phyloP scores from a whole-genome alignment of 2,888 invertebrate species.

The Eupithecia insigniata region DNA sequence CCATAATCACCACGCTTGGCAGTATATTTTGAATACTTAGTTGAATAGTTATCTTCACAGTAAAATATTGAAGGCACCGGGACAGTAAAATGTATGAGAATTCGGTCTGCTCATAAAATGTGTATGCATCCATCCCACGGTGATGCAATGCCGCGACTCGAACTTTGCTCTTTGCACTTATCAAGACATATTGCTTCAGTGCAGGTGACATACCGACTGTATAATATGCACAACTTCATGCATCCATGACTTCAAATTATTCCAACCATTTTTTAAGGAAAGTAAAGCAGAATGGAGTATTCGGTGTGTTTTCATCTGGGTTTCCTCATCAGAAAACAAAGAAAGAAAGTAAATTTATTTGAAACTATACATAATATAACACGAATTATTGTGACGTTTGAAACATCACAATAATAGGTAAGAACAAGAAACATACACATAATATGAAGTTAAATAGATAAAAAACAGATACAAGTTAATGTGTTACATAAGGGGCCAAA shows the following conservation, averaged over 20 bases:
- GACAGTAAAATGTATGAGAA: conserved; percentile 51
- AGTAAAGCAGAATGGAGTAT: not conserved
- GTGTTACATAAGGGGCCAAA: no score
- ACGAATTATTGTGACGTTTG: no score
- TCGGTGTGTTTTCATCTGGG: not conserved
- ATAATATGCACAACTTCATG: not conserved
- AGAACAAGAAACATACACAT: no score
- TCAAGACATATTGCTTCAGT: conserved; percentile 61
- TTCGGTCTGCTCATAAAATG: conserved; percentile 49
- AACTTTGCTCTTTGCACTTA: conserved; percentile 65
- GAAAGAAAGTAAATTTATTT: no score
- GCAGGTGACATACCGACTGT: conserved; percentile 46
- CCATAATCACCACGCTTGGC: no score
- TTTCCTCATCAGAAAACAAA: not conserved
- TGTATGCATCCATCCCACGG: conserved; percentile 45
- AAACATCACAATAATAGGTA: no score
- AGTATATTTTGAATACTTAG: not conserved
- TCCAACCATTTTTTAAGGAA: not conserved
- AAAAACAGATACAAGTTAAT: no score
- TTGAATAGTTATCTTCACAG: not conserved
- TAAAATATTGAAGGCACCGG: conserved; percentile 24
- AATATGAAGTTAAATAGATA: no score
- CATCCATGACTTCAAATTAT: not conserved
- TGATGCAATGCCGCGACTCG: conserved; percentile 58
- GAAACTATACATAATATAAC: no score